Base-by-base conservation (phyloP, 1,140 invertebrate species). In the Brachystomella parvula region DNA sequence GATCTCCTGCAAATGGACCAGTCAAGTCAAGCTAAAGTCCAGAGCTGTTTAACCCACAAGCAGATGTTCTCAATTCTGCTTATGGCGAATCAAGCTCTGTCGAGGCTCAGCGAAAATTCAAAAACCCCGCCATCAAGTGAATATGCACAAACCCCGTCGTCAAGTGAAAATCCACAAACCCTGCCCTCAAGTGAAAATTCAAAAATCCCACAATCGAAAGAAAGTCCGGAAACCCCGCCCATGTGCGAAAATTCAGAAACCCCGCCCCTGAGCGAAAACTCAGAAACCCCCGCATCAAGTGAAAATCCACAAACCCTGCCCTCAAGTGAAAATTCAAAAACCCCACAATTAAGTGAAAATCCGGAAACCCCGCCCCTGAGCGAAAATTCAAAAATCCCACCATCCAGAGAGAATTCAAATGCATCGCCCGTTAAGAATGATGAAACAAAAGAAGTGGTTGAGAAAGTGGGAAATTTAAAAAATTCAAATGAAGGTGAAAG, bases 11-110 rank as follows among this genome's bases (percentile, higher is more conserved):
- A 33, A 33, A 29, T 70, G 9, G 68, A 70, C 17, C 12, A 31
- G n/a, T 63, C 58, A 33, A 56, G 35, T 26, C 62, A 66, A n/a
- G 49, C 47, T 19, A 56, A 49, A 9, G 63, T 70, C 53, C 68
- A 70, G 31, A 61, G 63, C 53, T 65, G 68, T 19, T 33, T 70
- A 1, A 70, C 64, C 0, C 66, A 67, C 35, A 70, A 70, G 57
- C 68, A 70, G 19, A 70, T 70, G 68, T 58, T 70, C 2, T 63
- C 60, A 6, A 61, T 70, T 15, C n/a, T 70, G n/a, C 24, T 70
- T 30, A 49, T 35, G 24, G 65, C 64, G 19, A 49, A 70, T 47
- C 60, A 70, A 62, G 63, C 63, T 31, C 49, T 70, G 21, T 66
- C 68, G 1, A 66, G n/a, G 3, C 60, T 24, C 47, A 30, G 6